These are phyloP conservation scores for Synaphobranchus kaupii DNA, from an alignment of 2,797 vertebrate species.

Conservation along the genomic window DNA sequence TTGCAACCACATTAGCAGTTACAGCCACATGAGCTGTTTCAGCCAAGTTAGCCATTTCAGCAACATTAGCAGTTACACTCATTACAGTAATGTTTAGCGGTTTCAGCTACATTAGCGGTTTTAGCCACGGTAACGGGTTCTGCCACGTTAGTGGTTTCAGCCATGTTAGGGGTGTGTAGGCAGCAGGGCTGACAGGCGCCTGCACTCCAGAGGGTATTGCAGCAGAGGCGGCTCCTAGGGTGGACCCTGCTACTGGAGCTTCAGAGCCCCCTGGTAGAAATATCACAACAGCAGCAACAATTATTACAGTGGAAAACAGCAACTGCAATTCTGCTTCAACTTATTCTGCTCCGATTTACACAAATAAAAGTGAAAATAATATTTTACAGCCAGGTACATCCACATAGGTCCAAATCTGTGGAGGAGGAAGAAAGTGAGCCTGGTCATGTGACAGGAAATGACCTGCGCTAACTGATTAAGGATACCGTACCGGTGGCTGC, in stretches of 20 bases:
- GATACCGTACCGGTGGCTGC: not conserved
- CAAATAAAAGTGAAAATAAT: too few species aligned
- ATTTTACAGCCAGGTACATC: too few species aligned
- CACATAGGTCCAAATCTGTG: too few species aligned
- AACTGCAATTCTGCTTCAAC: too few species aligned
- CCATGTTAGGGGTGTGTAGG: too few species aligned
- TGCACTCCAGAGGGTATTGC: conserved; percentile 41
- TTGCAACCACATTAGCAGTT: not conserved
- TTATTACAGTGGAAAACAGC: not conserved
- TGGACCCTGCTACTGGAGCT: conserved; percentile 36
- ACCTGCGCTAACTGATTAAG: not conserved
- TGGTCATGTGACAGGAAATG: not conserved
- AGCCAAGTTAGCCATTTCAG: too few species aligned
- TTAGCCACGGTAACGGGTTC: not conserved
- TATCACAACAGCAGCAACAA: not conserved
- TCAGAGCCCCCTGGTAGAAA: conserved; percentile 55
- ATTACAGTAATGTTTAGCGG: too few species aligned
- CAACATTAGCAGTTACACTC: too few species aligned
- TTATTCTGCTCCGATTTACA: too few species aligned
- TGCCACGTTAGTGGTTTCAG: too few species aligned
- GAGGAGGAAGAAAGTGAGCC: not conserved
- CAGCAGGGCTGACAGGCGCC: conserved; percentile 14
- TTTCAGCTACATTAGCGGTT: too few species aligned
- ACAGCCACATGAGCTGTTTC: too few species aligned
- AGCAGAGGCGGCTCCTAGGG: conserved; percentile 29